Evolutionary conservation across 2,113 vertebrate species (phyloP).

Genomic region (Dipodomys stephensi): DNA sequence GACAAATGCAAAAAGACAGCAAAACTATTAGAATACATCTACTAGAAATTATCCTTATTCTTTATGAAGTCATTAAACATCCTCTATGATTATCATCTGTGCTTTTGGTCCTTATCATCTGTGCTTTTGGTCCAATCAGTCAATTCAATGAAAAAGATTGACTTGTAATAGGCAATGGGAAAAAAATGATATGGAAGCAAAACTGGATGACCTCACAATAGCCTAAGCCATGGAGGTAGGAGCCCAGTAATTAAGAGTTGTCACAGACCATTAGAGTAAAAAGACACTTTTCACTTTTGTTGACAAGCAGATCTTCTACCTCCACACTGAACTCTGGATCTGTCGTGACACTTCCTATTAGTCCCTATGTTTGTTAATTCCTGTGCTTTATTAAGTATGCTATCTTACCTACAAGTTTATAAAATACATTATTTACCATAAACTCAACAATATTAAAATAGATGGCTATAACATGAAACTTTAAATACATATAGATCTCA

Average conservation of each 20-base stretch:
- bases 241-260: not conserved
- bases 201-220: not conserved
- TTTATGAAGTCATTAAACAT: not conserved
- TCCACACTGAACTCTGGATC: not conserved
- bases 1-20: not conserved
- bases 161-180: not conserved
- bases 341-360: not conserved
- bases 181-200: not conserved
- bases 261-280: not conserved
- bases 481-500: not conserved
- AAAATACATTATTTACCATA: slow-evolving; percentile 32
- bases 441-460: not conserved
- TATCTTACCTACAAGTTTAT: not conserved
- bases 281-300: accelerated
- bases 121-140: not conserved
- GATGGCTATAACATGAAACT: not conserved
- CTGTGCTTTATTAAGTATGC: not conserved
- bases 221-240: accelerated
- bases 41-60: not conserved
- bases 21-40: not conserved
- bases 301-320: not conserved
- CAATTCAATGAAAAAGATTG: not conserved
- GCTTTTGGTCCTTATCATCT: not conserved
- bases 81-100: not conserved
- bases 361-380: not conserved